Conservation (phyloP, 2,888 invertebrate genomes). For the Pegoplata infirma region DNA sequence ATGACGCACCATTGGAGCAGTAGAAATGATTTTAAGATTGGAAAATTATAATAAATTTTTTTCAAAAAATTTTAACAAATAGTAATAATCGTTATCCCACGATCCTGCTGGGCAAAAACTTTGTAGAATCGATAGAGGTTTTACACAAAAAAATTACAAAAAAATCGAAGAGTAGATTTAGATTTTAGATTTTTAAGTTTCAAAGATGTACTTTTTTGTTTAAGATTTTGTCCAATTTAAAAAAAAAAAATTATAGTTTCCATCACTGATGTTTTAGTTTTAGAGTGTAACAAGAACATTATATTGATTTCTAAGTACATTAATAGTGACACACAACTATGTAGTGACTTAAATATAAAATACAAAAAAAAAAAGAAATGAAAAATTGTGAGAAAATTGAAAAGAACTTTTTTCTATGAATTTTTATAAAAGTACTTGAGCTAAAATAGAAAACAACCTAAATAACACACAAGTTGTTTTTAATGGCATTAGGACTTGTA, state of each 20-base stretch:
- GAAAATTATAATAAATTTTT: no score
- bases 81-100: no score
- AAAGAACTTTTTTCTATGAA: not conserved
- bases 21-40: no score
- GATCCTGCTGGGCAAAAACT: no score
- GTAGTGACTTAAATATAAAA: slow-evolving; percentile 4
- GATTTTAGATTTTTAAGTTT: no score
- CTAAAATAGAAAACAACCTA: not conserved
- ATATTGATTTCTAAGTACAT: slow-evolving; percentile 31
- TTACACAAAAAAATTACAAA: no score
- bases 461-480: slow-evolving; percentile 16
- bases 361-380: slow-evolving; percentile 3
- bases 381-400: not conserved
- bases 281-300: slow-evolving; percentile 7
- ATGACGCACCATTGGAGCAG: no score
- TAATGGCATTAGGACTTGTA: slow-evolving; percentile 14
- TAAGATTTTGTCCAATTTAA: no score
- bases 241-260: no score
- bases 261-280: not conserved
- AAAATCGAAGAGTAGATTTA: no score
- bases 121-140: no score
- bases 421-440: not conserved
- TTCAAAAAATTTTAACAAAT: no score
- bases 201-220: not conserved
- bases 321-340: slow-evolving; percentile 10